phyloP scores from a whole-genome alignment of 1,140 invertebrate species.

The Onthophagus taurus region DNA sequence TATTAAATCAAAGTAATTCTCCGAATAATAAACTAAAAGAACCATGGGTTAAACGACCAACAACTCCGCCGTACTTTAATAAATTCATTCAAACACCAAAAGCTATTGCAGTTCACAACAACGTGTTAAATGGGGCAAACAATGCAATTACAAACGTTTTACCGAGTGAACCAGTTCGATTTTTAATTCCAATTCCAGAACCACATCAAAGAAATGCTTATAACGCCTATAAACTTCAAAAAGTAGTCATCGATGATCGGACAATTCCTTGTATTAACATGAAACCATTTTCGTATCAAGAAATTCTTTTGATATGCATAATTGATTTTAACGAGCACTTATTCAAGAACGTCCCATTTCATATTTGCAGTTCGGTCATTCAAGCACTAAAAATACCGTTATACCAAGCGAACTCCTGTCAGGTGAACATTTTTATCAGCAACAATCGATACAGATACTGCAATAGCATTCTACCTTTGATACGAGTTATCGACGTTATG shows the following conservation, averaged over 20 bases:
- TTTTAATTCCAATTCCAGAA: not conserved
- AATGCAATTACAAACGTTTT: not conserved
- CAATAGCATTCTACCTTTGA: slow-evolving; percentile 1
- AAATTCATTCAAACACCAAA: not conserved
- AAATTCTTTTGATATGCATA: not conserved
- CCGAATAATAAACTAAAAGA: too few relatives aligned
- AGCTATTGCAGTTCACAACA: not conserved
- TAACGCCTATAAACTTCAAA: slow-evolving; percentile 9
- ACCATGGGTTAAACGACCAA: slow-evolving; percentile 6
- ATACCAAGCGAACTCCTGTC: slow-evolving; percentile 7
- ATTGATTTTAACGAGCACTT: slow-evolving; percentile 8
- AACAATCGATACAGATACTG: slow-evolving; percentile 59
- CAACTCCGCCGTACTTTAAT: slow-evolving; percentile 1
- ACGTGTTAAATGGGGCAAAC: not conserved
- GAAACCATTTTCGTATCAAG: not conserved
- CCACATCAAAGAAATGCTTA: not conserved
- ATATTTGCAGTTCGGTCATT: not conserved
- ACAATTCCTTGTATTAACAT: slow-evolving; percentile 5
- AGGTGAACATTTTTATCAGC: slow-evolving; percentile 49
- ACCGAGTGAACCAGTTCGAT: not conserved
- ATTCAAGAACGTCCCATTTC: slow-evolving; percentile 4
- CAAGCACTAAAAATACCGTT: slow-evolving; percentile 1
- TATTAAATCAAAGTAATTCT: too few relatives aligned
- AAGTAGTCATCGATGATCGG: slow-evolving; percentile 3
- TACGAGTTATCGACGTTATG: slow-evolving; percentile 1